A percentile compares a stretch with the other conserved stretches of the same genome.
Conservation (phyloP, 2,113 vertebrate species). For the Rhabdomys dilectus region DNA sequence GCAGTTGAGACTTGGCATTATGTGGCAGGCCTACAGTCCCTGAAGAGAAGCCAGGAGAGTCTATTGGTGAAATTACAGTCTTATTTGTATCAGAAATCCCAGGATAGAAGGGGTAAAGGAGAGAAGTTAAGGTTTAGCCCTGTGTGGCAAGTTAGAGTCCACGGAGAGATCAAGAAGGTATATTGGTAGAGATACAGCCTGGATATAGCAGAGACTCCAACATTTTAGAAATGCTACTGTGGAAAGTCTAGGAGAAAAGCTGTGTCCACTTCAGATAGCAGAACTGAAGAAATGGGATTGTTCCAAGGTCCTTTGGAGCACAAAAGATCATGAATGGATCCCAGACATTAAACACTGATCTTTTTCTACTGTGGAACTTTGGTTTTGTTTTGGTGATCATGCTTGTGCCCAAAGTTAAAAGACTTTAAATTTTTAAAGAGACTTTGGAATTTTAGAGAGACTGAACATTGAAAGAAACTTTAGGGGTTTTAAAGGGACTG, state of each 20-base stretch:
- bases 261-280: neutral
- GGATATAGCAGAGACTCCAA: neutral
- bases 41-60: neutral
- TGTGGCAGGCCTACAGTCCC: neutral
- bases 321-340: neutral
- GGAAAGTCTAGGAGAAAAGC: neutral
- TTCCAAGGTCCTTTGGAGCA: neutral
- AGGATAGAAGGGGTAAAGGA: neutral
- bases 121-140: neutral
- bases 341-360: neutral
- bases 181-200: neutral
- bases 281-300: neutral
- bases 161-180: neutral
- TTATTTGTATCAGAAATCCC: neutral
- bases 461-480: neutral
- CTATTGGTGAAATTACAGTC: neutral
- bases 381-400: neutral
- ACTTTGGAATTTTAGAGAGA: neutral
- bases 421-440: neutral
- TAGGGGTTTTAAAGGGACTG: neutral
- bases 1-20: neutral
- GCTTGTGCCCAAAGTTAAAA: neutral
- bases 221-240: neutral
- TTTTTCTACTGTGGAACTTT: neutral
- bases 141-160: neutral